Conservation (phyloP, 2,113 vertebrate species). For the Vombatus ursinus region DNA sequence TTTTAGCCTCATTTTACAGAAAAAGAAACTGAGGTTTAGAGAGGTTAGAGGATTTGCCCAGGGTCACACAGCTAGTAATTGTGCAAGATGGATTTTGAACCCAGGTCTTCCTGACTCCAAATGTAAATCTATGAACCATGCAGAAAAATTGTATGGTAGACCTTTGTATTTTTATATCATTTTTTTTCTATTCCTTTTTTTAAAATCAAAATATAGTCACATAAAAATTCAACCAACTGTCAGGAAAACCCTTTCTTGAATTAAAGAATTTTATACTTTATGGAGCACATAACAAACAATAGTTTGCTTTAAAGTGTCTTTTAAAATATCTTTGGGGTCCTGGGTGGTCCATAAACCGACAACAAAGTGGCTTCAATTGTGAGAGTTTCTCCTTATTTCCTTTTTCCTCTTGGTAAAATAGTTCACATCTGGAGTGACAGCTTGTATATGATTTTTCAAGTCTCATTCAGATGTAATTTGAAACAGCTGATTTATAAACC, state of each 20-base stretch:
- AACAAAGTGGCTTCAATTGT: constrained; percentile 6
- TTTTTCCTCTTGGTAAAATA: not conserved
- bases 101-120: not conserved
- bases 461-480: constrained; percentile 78
- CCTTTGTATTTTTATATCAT: not conserved
- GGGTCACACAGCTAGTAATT: not conserved
- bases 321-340: constrained; percentile 11
- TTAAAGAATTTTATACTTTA: not conserved
- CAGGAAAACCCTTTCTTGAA: not conserved
- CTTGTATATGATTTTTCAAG: constrained; percentile 74
- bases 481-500: constrained; percentile 79
- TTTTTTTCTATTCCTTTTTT: not conserved
- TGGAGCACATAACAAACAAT: not conserved
- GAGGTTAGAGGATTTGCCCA: not conserved
- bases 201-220: not conserved
- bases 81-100: not conserved
- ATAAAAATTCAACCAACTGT: not conserved
- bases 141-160: not conserved
- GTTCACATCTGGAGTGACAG: constrained; percentile 72
- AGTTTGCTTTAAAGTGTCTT: constrained; percentile 20
- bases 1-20: not conserved
- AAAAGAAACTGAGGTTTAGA: not conserved
- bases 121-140: not conserved
- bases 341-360: constrained; percentile 44
- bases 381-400: not conserved